Evolutionary conservation across 2,888 invertebrate species (phyloP).

Genomic region (Cabera pusaria): DNA sequence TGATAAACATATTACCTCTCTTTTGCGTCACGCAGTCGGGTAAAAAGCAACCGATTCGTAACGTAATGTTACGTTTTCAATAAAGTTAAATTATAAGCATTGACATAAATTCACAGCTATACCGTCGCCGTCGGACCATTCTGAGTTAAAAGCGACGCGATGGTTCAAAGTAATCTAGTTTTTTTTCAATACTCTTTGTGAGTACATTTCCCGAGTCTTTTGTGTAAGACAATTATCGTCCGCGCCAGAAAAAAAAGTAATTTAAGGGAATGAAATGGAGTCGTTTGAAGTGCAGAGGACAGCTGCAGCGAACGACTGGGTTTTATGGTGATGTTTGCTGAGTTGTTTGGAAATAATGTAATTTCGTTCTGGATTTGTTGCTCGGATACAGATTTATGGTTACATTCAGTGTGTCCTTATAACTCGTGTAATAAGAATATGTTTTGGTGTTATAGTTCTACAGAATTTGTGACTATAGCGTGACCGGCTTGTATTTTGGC

Average conservation of each 20-base stretch:
- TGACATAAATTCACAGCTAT: conserved; percentile 14
- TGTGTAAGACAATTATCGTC: conserved; percentile 74
- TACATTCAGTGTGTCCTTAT: no score
- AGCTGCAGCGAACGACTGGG: conserved; percentile 24
- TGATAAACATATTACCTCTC: no score
- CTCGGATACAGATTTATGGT: no score
- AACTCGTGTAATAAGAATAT: no score
- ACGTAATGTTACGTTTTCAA: no score
- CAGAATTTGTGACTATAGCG: no score
- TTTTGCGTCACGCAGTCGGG: no score
- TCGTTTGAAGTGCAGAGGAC: conserved; percentile 34
- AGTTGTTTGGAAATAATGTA: conserved; percentile 11
- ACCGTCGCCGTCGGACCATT: conserved; percentile 11
- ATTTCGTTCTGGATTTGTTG: conserved; percentile 9
- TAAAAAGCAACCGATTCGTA: no score
- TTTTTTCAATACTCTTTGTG: conserved; percentile 71
- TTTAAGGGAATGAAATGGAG: conserved; percentile 53
- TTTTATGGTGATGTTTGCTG: conserved; percentile 14
- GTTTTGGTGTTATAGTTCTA: no score
- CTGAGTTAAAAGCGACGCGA: conserved; percentile 30
- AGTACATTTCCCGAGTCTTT: conserved; percentile 65
- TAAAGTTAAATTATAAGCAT: neutral
- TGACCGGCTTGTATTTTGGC: no score
- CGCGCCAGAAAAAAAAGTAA: conserved; percentile 64
- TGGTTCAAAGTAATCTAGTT: conserved; percentile 70